These are phyloP conservation scores for Phylloscopus collybita DNA, from an alignment of 2,797 vertebrate species.

Conservation along the genomic window DNA sequence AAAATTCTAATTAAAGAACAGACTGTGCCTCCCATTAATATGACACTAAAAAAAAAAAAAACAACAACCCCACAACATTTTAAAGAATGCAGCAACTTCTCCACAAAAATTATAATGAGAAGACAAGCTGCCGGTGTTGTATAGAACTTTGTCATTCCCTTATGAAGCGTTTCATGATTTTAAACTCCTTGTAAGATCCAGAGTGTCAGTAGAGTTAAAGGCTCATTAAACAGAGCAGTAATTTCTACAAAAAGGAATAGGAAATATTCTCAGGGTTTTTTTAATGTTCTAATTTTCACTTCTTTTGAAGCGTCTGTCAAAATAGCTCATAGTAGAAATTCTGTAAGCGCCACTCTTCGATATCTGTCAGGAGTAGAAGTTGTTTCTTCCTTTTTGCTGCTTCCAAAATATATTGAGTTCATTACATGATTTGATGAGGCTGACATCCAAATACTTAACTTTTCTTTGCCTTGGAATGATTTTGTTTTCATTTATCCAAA, in stretches of 20 bases:
- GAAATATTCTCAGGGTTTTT: conserved; percentile 39
- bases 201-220: conserved; percentile 50
- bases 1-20: conserved; percentile 73
- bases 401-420: conserved; percentile 53
- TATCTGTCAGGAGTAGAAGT: conserved; percentile 48
- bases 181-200: conserved; percentile 41
- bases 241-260: conserved; percentile 48
- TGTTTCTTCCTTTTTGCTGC: conserved; percentile 10
- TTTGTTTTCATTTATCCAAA: conserved; percentile 24
- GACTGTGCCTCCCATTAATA: conserved; percentile 65
- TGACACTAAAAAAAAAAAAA: conserved; percentile 19
- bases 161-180: conserved; percentile 50
- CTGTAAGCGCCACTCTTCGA: not conserved
- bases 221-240: conserved; percentile 55
- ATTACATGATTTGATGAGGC: conserved; percentile 7
- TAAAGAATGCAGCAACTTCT: conserved; percentile 54
- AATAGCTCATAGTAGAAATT: conserved; percentile 51
- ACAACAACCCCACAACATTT: not conserved
- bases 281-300: conserved; percentile 63
- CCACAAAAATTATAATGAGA: conserved; percentile 32
- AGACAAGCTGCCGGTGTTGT: conserved; percentile 19
- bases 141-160: conserved; percentile 44
- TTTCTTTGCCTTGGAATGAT: conserved; percentile 1
- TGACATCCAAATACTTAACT: conserved; percentile 32
- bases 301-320: conserved; percentile 62